phyloP scores from a whole-genome alignment of 2,113 vertebrate species.

The Pseudopodoces humilis region DNA sequence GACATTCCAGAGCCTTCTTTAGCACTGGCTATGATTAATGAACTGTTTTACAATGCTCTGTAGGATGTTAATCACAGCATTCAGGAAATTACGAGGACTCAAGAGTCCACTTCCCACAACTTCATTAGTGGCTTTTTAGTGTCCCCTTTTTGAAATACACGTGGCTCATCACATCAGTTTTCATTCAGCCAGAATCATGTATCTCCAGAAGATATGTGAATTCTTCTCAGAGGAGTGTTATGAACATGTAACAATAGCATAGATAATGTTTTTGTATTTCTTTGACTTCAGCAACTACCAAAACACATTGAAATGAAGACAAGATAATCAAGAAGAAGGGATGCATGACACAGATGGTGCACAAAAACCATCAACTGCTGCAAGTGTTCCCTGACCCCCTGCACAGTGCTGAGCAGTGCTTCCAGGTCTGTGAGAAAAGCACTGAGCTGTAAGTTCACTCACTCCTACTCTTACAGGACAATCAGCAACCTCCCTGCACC shows the following conservation, averaged over 20 bases:
- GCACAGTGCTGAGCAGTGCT: not conserved
- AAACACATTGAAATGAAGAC: not conserved
- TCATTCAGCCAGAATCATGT: not conserved
- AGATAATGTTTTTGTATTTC: not conserved
- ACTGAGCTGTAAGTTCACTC: rapidly evolving
- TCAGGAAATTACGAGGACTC: not conserved
- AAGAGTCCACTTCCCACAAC: not conserved
- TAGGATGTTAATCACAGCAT: not conserved
- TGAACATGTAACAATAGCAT: not conserved
- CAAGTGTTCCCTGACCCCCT: not conserved
- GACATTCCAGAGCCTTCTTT: not conserved
- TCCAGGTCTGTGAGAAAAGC: not conserved
- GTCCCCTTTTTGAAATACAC: not conserved
- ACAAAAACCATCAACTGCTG: not conserved
- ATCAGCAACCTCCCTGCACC: not conserved
- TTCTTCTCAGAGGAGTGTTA: not conserved
- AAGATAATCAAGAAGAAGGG: conserved; percentile 1
- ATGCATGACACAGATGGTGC: not conserved
- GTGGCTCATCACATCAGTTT: not conserved
- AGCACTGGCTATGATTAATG: not conserved
- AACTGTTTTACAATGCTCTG: not conserved
- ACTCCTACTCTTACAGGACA: not conserved
- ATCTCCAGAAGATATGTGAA: not conserved
- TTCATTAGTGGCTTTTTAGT: not conserved
- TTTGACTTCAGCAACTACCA: not conserved